Base-by-base conservation (phyloP, 2,113 vertebrate species). In the Hydropotes inermis region DNA sequence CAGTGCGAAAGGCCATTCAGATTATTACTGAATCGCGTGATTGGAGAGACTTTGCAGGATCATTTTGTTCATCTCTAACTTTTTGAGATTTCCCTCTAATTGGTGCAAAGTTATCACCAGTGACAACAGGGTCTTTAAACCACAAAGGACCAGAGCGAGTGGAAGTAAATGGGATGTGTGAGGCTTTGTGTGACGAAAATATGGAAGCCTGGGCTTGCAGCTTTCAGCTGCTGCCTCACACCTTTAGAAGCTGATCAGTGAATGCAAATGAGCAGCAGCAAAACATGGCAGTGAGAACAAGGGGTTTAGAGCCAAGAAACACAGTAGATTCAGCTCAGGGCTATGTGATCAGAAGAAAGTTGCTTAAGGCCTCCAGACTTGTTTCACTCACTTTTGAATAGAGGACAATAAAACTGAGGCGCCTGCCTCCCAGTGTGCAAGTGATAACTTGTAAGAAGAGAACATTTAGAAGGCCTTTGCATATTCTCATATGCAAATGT, bases 31-130 rank as follows among this genome's bases (percentile, higher is more conserved):
- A 86, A 52, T 89, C 7, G 16, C 10, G 55, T 43, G 23, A 57
- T 91, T 84, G 30, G 39, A 87, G 74, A 43, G 39, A 93, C 39
- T 33, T 6, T 23, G 61, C 54, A 36, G 89, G 36, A 52, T 67
- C 14, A 8, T 27, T 85, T 50, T 33, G 27, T 45, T 89, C 50
- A 3, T 50, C 47, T 91, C 55, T 33, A n/a, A 17, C 36, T 90
- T 96, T 89, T 87, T 45, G 78, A 93, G 78, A 50, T 88, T 90
- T 82, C 30, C 55, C 16, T 95, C 43, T 92, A 16, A 96, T 33
- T 98, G 83, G 74, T 64, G 30, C n/a, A 15, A 88, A 86, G 95
- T 94, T 87, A 64, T 58, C 84, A 88, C 7, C 39, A 30, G 54
- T 97, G 54, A 74, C 36, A 58, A n/a, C 4, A 86, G 25, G 70